Evolutionary conservation across 2,797 vertebrate species (phyloP).

Genomic region (Discoglossus pictus): DNA sequence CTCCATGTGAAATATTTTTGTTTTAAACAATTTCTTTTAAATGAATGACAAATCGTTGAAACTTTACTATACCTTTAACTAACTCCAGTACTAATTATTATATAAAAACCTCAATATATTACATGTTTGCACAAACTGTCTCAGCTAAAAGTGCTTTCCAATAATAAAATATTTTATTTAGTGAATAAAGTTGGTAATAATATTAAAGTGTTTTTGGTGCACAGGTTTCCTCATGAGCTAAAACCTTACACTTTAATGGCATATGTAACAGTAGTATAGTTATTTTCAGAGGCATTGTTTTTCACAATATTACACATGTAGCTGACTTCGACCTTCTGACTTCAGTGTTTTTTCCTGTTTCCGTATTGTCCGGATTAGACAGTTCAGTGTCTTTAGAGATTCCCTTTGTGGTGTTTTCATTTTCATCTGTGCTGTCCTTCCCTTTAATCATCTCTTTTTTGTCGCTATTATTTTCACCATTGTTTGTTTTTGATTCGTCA

Average conservation of each 20-base stretch:
- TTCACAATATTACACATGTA: conserved; percentile 79
- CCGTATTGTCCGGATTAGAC: conserved; percentile 55
- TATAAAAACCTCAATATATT: no score
- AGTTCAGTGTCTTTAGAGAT: conserved; percentile 54
- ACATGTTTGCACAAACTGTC: no score
- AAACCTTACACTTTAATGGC: neutral
- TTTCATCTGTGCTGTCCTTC: conserved; percentile 60
- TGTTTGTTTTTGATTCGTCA: conserved; percentile 55
- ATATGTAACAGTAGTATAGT: neutral
- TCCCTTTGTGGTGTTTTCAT: conserved; percentile 55
- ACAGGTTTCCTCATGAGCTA: neutral
- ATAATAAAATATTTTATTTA: no score
- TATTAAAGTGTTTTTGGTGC: no score
- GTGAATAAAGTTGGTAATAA: no score
- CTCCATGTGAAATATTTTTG: no score
- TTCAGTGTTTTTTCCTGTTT: conserved; percentile 52
- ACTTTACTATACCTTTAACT: no score
- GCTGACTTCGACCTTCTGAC: conserved; percentile 71
- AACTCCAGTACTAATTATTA: no score
- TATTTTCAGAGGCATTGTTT: conserved; percentile 6
- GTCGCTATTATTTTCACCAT: conserved; percentile 57
- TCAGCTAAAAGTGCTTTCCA: no score
- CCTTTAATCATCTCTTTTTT: conserved; percentile 48
- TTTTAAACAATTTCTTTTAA: no score
- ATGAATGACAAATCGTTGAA: no score